These are phyloP conservation scores for Hybos culiciformis DNA, from an alignment of 2,888 invertebrate species.

Conservation along the genomic window DNA sequence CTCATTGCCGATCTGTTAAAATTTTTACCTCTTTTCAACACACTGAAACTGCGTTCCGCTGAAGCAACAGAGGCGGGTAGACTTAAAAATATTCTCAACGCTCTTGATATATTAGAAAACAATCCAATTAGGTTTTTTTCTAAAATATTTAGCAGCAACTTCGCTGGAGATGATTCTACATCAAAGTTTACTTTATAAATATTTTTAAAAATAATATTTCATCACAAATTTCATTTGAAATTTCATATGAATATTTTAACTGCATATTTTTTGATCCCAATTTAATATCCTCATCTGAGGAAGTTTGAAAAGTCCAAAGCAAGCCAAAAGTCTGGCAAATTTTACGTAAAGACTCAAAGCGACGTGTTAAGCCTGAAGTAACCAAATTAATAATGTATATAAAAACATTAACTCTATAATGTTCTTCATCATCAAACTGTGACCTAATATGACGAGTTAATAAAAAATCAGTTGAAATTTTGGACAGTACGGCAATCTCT, in stretches of 20 bases:
- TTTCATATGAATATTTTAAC: not conserved
- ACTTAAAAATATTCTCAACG: not conserved
- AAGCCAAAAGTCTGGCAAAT: not conserved
- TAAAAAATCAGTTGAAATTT: not conserved
- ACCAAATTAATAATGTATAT: not conserved
- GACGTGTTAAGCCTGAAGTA: not conserved
- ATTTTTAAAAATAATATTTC: not conserved
- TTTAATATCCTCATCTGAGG: not conserved
- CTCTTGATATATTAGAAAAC: not conserved
- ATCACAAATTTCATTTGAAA: not conserved
- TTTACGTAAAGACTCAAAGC: not conserved
- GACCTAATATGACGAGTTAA: not conserved
- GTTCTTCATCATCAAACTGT: not conserved
- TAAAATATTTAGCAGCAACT: constrained; percentile 1
- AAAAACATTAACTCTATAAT: not conserved
- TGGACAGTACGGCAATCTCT: not conserved
- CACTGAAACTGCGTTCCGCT: not conserved
- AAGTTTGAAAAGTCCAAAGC: not conserved
- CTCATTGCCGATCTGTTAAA: too few relatives aligned
- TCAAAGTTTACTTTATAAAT: constrained; percentile 1
- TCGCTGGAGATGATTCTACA: constrained; percentile 1
- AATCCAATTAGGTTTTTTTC: constrained; percentile 2
- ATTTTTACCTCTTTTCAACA: not conserved
- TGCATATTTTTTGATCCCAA: not conserved
- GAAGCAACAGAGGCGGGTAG: not conserved